phyloP scores from a whole-genome alignment of 2,797 vertebrate genomes.

The Anguilla pacifica region DNA sequence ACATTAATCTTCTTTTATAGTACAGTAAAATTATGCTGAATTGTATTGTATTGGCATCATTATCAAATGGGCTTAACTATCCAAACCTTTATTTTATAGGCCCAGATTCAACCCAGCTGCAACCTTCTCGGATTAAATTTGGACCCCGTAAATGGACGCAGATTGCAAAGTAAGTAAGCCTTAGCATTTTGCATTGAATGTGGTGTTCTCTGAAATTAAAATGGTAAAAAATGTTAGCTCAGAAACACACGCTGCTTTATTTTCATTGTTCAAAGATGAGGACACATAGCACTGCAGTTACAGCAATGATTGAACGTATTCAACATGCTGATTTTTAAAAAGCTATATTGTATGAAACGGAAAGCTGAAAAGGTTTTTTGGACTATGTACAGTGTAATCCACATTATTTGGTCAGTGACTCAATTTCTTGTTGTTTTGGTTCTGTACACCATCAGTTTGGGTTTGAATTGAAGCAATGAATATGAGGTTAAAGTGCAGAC shows the following conservation, averaged over 20 bases:
- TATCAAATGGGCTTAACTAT: neutral
- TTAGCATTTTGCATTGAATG: neutral
- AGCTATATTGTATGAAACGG: neutral
- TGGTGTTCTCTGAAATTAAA: neutral
- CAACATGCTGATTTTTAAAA: neutral
- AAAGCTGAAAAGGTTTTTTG: slow-evolving; percentile 31
- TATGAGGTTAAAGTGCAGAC: neutral
- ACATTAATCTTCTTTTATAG: neutral
- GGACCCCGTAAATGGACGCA: neutral
- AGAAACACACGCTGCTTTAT: neutral
- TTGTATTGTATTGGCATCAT: neutral
- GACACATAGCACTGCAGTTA: neutral
- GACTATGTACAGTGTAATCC: slow-evolving; percentile 35
- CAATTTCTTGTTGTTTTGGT: neutral
- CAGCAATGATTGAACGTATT: slow-evolving; percentile 8
- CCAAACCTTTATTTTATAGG: neutral
- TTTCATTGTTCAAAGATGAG: neutral
- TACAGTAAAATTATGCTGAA: neutral
- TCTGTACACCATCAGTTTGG: neutral
- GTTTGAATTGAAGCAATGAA: neutral
- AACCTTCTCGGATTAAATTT: neutral
- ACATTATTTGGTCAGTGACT: neutral
- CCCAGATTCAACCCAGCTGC: neutral
- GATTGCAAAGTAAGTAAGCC: neutral
- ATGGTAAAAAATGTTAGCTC: neutral